Percentiles rank a stretch among this genome's conserved stretches.
Conservation (phyloP, 2,888 invertebrate species). For the Hirtodrosophila duncani region DNA sequence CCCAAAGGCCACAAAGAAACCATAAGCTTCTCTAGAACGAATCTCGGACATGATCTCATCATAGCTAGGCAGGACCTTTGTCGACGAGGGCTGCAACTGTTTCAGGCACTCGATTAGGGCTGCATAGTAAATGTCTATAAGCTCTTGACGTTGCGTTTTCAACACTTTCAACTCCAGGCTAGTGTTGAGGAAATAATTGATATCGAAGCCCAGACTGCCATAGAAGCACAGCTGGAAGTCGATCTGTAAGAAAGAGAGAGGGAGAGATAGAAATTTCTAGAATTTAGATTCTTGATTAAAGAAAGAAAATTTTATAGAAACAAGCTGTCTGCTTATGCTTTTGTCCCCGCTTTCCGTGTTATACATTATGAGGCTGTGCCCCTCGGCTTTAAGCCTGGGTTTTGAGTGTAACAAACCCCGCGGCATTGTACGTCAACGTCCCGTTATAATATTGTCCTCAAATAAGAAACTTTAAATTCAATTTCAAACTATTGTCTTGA, state of each 20-base stretch:
- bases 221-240: slow-evolving; percentile 77
- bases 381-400: too few relatives aligned
- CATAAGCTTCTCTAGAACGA: slow-evolving; percentile 68
- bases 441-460: too few relatives aligned
- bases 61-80: slow-evolving; percentile 51
- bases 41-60: slow-evolving; percentile 68
- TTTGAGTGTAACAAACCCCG: too few relatives aligned
- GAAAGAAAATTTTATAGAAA: too few relatives aligned
- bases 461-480: too few relatives aligned
- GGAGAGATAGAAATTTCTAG: neutral
- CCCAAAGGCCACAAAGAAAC: slow-evolving; percentile 76
- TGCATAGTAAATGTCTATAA: slow-evolving; percentile 69
- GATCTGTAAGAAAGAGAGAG: slow-evolving; percentile 53
- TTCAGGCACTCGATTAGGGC: slow-evolving; percentile 54
- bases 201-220: slow-evolving; percentile 76
- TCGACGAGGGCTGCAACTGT: slow-evolving; percentile 52
- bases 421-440: too few relatives aligned
- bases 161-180: slow-evolving; percentile 74
- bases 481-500: too few relatives aligned
- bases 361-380: too few relatives aligned
- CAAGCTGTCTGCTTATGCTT: too few relatives aligned
- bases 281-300: too few relatives aligned
- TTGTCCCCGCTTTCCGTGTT: too few relatives aligned
- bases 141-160: slow-evolving; percentile 47
- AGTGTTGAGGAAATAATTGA: slow-evolving; percentile 77